Evolutionary conservation across 1,140 invertebrate species (phyloP).

Genomic region (Neodiprion pinetum): DNA sequence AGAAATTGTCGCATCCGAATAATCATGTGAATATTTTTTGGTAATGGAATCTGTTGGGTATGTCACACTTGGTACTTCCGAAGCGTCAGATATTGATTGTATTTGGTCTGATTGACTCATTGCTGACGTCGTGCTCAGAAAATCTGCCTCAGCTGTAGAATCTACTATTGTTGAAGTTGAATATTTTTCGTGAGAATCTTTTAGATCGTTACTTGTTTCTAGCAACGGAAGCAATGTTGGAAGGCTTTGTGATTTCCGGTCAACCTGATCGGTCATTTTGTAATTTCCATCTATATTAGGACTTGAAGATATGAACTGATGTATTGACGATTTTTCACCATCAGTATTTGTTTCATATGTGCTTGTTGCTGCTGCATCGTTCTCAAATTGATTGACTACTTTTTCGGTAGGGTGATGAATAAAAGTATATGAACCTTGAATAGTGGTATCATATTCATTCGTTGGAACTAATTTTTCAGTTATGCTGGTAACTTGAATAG

Average conservation of each 20-base stretch:
- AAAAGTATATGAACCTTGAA: background rate
- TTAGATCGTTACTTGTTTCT: background rate
- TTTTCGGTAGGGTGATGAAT: background rate
- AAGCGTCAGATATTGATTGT: background rate
- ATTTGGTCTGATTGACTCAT: background rate
- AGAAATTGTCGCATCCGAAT: background rate
- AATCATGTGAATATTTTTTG: background rate
- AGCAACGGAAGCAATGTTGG: no score
- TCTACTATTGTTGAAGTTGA: background rate
- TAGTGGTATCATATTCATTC: background rate
- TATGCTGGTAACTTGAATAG: background rate
- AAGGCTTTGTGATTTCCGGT: no score
- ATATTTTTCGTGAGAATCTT: background rate
- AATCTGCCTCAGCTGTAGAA: background rate
- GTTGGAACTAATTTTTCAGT: background rate
- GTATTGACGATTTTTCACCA: no score
- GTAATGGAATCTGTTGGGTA: background rate
- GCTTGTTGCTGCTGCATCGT: background rate
- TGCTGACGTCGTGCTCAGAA: background rate
- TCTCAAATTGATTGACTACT: background rate
- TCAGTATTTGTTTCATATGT: background rate
- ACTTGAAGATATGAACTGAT: no score
- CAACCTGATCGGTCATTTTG: no score
- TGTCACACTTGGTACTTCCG: background rate
- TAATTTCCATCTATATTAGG: no score